Evolutionary conservation across 2,888 invertebrate species (phyloP).

Genomic region (Acutogordius australiensis): DNA sequence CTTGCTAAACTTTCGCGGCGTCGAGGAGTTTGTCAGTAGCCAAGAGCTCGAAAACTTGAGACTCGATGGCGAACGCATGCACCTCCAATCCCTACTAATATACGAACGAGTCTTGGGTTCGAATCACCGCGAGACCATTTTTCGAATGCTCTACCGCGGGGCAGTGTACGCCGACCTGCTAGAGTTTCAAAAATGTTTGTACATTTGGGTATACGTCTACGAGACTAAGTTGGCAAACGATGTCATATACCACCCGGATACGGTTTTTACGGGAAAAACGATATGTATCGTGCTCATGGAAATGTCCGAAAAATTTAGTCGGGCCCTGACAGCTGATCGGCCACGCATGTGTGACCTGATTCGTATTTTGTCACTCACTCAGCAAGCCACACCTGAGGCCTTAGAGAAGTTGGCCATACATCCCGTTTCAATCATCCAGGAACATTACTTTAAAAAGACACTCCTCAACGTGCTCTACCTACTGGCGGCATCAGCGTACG

Average conservation of each 20-base stretch:
- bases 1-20: not conserved
- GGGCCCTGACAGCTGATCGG: not conserved
- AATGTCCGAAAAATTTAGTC: constrained; percentile 7
- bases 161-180: constrained; percentile 57
- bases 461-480: not conserved
- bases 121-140: constrained; percentile 55
- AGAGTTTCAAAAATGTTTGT: constrained; percentile 1
- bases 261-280: not conserved
- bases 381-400: not conserved
- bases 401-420: not conserved
- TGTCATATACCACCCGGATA: constrained; percentile 5
- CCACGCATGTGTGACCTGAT: not conserved
- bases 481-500: not conserved
- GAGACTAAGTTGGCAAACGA: not conserved
- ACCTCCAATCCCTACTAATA: constrained; percentile 47
- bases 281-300: constrained; percentile 8
- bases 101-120: constrained; percentile 56
- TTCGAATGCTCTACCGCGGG: constrained; percentile 46
- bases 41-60: not conserved
- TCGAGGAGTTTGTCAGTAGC: not conserved
- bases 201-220: constrained; percentile 2
- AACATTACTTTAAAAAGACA: not conserved
- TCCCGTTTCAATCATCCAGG: not conserved
- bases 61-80: constrained; percentile 21
- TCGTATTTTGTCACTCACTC: not conserved